These are phyloP conservation scores for Sander vitreus DNA, from an alignment of 2,113 vertebrate species.

Conservation along the genomic window DNA sequence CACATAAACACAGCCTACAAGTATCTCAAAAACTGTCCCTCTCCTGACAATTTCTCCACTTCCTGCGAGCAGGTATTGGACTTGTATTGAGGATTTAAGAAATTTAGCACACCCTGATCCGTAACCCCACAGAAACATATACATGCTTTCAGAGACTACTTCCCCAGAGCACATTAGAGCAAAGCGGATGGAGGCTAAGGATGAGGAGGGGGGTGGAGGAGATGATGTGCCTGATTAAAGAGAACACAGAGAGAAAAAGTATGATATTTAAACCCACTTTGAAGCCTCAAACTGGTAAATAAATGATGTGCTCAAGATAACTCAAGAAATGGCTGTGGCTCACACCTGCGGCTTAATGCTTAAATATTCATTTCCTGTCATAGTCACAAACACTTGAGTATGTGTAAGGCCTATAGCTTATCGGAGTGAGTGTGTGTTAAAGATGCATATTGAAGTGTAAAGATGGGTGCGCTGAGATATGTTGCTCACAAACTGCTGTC, in stretches of 20 bases:
- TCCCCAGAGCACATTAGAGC: slow-evolving; percentile 51
- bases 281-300: slow-evolving; percentile 81
- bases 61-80: not conserved
- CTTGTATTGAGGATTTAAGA: slow-evolving; percentile 28
- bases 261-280: slow-evolving; percentile 82
- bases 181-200: slow-evolving; percentile 48
- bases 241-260: slow-evolving; percentile 75
- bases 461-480: slow-evolving; percentile 4
- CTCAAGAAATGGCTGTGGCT: slow-evolving; percentile 68
- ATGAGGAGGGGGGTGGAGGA: slow-evolving; percentile 42
- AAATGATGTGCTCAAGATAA: slow-evolving; percentile 78
- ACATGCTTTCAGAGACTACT: slow-evolving; percentile 22
- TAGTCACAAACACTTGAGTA: slow-evolving; percentile 53
- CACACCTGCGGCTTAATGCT: slow-evolving; percentile 78
- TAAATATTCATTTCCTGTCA: slow-evolving; percentile 83
- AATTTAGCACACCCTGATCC: slow-evolving; percentile 26
- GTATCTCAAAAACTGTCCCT: slow-evolving; percentile 24
- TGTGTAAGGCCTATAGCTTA: slow-evolving; percentile 20
- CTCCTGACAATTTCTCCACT: not conserved
- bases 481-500: slow-evolving; percentile 41
- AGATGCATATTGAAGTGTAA: slow-evolving; percentile 54
- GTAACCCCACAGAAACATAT: slow-evolving; percentile 21
- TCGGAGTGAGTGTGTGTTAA: slow-evolving; percentile 29
- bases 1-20: slow-evolving; percentile 9
- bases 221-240: slow-evolving; percentile 75